Base-by-base conservation (phyloP, 2,888 invertebrate species). In the Prosapia bicincta region DNA sequence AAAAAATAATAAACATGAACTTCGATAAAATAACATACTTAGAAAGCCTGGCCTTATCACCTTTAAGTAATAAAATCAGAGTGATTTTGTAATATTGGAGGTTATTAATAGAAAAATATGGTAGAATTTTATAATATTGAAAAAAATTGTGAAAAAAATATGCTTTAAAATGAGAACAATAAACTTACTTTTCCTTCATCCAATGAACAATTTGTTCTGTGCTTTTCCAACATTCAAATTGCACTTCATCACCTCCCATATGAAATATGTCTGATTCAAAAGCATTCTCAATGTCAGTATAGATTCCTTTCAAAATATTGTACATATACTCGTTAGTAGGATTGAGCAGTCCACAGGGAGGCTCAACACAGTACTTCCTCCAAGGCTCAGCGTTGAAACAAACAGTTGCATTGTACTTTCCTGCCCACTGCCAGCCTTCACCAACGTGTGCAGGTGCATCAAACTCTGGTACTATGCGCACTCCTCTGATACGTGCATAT, bases 401-500 rank as follows among this genome's bases (percentile, higher is more conserved):
- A 10, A 92, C 89, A 0, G 89, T 89, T 74, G 92, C 85, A 78
- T 90, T 86, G 25, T 91, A 91, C 0, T 43, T 13, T 70, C 90
- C 83, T 0, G 88, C 88, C 10, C 86, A 86, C 83, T 94, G 92
- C 94, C 94, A 95, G 0, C 95, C 95, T 80, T 91, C 91, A 20
- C 82, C 82, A 0, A 93, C 91, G 83, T 96, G 95, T 6, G 95
- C 92, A 0, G 97, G 97, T 5, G 94, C 91, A 84, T 97, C 97
- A 54, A 97, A 90, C 87, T 98, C 98, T 1, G 97, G 90, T 28
- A 98, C 88, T 0, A 97, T 90, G 43, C 96, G 88, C 9, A 98
- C 90, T 0, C 97, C 98, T 30, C 96, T 88, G 1, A 90, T 83
- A 78, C 90, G 88, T 0, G 94, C 97, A 83, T 93, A 96, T 85